A percentile compares a stretch with the other conserved stretches of the same genome.
These are phyloP conservation scores for Notolepis coatsorum DNA, from an alignment of 2,797 vertebrate genomes.

Conservation along the genomic window DNA sequence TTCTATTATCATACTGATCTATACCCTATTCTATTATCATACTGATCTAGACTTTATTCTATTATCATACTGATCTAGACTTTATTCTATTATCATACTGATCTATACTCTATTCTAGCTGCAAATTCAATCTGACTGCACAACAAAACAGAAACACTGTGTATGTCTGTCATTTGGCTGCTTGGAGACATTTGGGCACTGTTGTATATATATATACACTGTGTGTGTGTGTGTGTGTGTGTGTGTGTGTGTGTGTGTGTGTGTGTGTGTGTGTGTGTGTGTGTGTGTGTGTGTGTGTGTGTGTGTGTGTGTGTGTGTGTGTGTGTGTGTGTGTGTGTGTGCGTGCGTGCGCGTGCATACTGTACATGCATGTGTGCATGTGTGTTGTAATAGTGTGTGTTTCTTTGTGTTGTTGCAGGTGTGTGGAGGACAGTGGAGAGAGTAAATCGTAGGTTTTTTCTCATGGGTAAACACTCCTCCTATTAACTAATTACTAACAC, in stretches of 20 bases:
- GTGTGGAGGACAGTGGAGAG: slow-evolving; percentile 83
- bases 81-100: no score
- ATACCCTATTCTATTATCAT: no score
- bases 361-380: neutral
- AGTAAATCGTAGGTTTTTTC: slow-evolving; percentile 87
- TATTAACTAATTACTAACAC: slow-evolving; percentile 73
- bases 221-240: no score
- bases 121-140: no score
- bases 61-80: no score
- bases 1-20: no score
- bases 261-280: neutral
- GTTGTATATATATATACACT: no score
- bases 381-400: slow-evolving; percentile 46
- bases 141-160: no score
- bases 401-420: slow-evolving; percentile 88
- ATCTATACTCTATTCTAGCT: no score
- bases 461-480: slow-evolving; percentile 83
- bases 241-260: neutral
- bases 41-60: no score
- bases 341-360: slow-evolving; percentile 2
- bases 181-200: no score
- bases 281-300: neutral
- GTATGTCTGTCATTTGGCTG: no score
- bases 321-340: neutral
- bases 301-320: neutral